Percentiles rank a stretch among this genome's conserved stretches.
These are phyloP conservation scores for Salvelinus alpinus DNA, from an alignment of 2,113 vertebrate species.

Conservation along the genomic window DNA sequence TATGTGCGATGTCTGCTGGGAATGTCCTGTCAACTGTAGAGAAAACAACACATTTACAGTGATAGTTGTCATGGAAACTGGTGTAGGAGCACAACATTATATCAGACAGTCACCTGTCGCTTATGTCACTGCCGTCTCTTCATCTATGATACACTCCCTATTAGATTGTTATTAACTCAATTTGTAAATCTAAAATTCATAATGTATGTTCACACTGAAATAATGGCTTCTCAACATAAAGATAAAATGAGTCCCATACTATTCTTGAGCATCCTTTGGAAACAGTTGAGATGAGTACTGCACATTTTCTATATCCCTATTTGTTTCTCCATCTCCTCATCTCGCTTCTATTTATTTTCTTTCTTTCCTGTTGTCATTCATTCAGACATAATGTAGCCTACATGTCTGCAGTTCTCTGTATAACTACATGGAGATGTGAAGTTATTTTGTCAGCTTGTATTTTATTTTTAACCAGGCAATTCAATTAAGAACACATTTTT, in stretches of 20 bases:
- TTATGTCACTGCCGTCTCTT: conserved; percentile 42
- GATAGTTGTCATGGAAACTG: conserved; percentile 45
- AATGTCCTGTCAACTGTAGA: conserved; percentile 42
- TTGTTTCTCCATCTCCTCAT: background rate
- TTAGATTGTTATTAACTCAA: background rate
- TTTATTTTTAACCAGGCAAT: too few relatives aligned
- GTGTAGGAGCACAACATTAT: conserved; percentile 31
- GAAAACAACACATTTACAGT: conserved; percentile 24
- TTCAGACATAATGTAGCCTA: too few relatives aligned
- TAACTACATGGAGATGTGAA: too few relatives aligned
- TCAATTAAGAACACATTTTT: too few relatives aligned
- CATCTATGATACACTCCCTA: conserved; percentile 34
- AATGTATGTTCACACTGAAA: background rate
- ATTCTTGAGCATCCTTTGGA: too few relatives aligned
- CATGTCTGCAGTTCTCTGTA: background rate
- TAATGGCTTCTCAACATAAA: background rate
- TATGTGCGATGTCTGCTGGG: conserved; percentile 21
- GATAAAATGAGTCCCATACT: too few relatives aligned
- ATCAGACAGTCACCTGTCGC: conserved; percentile 3
- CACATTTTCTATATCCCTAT: background rate
- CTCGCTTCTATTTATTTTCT: background rate
- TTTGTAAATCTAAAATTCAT: background rate
- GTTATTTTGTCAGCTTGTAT: too few relatives aligned
- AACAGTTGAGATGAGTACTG: background rate
- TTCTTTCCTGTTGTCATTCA: background rate